Evolutionary conservation across 2,113 vertebrate species (phyloP).

Genomic region (Cyanoramphus novaezelandiae): DNA sequence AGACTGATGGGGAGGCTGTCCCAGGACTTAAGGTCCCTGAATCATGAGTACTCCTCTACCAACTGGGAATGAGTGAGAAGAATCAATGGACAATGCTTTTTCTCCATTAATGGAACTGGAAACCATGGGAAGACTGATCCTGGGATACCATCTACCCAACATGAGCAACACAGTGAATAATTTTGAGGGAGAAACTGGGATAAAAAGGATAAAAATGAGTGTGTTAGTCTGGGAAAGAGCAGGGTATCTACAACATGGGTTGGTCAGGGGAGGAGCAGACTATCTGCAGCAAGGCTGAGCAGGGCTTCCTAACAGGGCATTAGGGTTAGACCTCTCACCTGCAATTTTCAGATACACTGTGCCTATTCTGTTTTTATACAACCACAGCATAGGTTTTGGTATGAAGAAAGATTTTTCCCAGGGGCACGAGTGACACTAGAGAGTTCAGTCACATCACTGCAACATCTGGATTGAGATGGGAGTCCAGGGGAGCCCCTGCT

Average conservation of each 20-base stretch:
- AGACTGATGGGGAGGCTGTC: background rate
- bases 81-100: background rate
- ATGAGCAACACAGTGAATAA: background rate
- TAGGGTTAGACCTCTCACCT: background rate
- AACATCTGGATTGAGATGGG: background rate
- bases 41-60: background rate
- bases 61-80: background rate
- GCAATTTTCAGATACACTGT: background rate
- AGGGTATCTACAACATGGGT: background rate
- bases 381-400: background rate
- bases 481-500: background rate
- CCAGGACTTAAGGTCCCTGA: background rate
- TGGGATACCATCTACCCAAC: background rate
- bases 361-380: background rate
- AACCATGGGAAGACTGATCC: background rate
- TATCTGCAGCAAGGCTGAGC: background rate
- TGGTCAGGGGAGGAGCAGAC: background rate
- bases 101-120: background rate
- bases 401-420: background rate
- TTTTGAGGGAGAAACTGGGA: background rate
- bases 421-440: background rate
- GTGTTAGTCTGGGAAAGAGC: background rate
- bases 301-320: background rate
- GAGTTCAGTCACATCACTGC: background rate
- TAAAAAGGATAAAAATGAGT: background rate